Percentiles rank a stretch among this genome's conserved stretches.
Evolutionary conservation across 2,888 invertebrate species (phyloP).

Genomic region (Leptinotarsa haldemani): DNA sequence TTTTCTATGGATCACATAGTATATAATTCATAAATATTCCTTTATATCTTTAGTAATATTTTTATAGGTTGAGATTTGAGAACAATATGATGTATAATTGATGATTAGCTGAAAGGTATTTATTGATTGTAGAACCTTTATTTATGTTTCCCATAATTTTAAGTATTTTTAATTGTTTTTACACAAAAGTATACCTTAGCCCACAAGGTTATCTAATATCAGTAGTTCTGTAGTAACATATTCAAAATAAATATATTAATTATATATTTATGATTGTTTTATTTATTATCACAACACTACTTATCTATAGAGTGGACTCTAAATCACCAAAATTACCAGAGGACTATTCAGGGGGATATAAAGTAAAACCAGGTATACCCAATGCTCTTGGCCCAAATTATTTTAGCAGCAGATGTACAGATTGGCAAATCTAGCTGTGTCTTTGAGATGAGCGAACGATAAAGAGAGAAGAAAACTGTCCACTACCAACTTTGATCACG

Average conservation of each 20-base stretch:
- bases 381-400: too few species aligned
- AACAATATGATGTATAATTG: constrained; percentile 10
- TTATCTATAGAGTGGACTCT: too few species aligned
- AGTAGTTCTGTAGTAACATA: constrained; percentile 49
- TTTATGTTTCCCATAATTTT: constrained; percentile 40
- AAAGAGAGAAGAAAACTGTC: too few species aligned
- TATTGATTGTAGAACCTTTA: constrained; percentile 38
- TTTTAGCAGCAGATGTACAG: too few species aligned
- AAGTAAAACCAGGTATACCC: too few species aligned
- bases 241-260: constrained; percentile 40
- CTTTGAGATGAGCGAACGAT: too few species aligned
- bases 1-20: constrained; percentile 11
- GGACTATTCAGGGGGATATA: too few species aligned
- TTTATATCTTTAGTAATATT: constrained; percentile 20
- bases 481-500: too few species aligned
- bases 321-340: too few species aligned
- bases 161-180: constrained; percentile 39
- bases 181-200: constrained; percentile 38
- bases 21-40: constrained; percentile 19
- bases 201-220: constrained; percentile 45
- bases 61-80: constrained; percentile 14
- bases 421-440: too few species aligned
- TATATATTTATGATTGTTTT: constrained; percentile 6
- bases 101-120: constrained; percentile 28
- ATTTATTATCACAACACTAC: neutral